phyloP scores from a whole-genome alignment of 2,797 vertebrate genomes.

The Pyrocephalus nanus region DNA sequence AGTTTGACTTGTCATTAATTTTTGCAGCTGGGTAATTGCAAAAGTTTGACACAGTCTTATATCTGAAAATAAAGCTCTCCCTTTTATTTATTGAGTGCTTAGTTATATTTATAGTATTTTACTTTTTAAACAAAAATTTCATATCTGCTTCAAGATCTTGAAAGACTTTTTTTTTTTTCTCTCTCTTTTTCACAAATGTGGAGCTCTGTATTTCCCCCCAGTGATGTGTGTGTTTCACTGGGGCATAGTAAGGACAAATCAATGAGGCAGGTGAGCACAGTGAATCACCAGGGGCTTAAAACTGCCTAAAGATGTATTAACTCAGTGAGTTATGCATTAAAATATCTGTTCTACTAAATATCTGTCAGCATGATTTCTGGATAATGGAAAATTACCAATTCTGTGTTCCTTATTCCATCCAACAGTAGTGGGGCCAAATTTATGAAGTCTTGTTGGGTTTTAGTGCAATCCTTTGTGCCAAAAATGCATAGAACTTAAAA shows the following conservation, averaged over 20 bases:
- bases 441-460: neutral
- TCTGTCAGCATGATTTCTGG: constrained; percentile 7
- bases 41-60: neutral
- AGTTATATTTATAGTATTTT: neutral
- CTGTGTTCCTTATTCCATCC: neutral
- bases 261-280: constrained; percentile 36
- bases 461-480: neutral
- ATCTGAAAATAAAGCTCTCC: neutral
- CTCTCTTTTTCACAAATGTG: neutral
- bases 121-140: neutral
- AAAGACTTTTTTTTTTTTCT: neutral
- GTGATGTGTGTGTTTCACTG: constrained; percentile 12
- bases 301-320: constrained; percentile 49
- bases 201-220: neutral
- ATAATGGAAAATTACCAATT: constrained; percentile 42
- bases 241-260: constrained; percentile 40
- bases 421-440: neutral
- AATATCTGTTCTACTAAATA: constrained; percentile 15
- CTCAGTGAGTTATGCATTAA: constrained; percentile 11
- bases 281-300: constrained; percentile 58
- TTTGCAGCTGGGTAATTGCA: neutral
- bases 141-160: neutral
- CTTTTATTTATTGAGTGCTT: neutral
- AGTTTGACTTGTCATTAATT: neutral
- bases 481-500: neutral